phyloP scores from a whole-genome alignment of 64 coral and sea anemone genomes.

The Astreopora myriophthalma region DNA sequence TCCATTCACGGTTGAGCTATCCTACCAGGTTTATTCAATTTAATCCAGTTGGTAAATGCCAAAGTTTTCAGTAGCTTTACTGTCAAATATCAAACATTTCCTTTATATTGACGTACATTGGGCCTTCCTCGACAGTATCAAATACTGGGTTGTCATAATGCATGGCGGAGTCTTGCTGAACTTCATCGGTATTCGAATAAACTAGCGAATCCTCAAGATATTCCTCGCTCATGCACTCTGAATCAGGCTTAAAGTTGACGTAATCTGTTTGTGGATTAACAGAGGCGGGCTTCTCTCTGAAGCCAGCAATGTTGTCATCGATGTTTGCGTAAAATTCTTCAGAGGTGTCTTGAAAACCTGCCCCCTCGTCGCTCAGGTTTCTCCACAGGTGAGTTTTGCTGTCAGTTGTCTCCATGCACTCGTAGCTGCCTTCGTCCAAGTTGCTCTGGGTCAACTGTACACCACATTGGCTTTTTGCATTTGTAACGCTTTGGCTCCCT shows the following conservation, averaged over 20 bases:
- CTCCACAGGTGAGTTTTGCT: background rate
- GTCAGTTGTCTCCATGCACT: background rate
- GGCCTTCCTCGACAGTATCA: background rate
- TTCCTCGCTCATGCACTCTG: background rate
- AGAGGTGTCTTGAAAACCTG: background rate
- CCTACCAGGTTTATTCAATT: too few species aligned
- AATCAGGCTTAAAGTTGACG: background rate
- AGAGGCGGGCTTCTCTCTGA: background rate
- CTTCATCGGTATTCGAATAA: background rate
- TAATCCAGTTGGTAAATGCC: background rate
- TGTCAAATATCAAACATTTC: background rate
- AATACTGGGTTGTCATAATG: background rate
- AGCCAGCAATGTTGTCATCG: background rate
- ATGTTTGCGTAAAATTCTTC: background rate
- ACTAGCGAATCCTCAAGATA: background rate
- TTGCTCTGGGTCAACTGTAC: background rate
- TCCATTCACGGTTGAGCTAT: too few species aligned
- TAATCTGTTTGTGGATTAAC: background rate
- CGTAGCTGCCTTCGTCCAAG: background rate
- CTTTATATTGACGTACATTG: background rate
- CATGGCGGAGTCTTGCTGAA: background rate
- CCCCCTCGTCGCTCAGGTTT: background rate
- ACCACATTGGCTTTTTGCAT: background rate
- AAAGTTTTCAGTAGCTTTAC: background rate
- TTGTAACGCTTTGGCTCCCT: background rate